Conservation (phyloP, 2,797 vertebrate genomes). For the Ctenosaura bakeri region DNA sequence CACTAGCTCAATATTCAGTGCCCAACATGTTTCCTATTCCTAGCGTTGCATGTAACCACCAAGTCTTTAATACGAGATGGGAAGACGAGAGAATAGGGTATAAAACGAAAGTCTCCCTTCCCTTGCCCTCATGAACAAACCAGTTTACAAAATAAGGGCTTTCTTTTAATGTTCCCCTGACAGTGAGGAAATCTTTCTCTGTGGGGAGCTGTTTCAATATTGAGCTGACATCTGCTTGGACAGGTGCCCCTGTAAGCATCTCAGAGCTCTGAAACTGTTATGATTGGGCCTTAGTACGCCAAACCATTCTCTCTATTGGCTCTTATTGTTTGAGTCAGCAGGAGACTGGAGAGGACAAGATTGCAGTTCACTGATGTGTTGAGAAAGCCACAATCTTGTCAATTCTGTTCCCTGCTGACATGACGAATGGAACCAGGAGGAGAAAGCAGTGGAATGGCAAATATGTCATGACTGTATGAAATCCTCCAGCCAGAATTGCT, state of each 20-base stretch:
- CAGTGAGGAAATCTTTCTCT: slow-evolving; percentile 35
- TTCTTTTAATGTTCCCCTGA: slow-evolving; percentile 43
- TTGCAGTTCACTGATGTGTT: slow-evolving; percentile 55
- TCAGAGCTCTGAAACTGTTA: slow-evolving; percentile 55
- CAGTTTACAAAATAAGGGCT: slow-evolving; percentile 21
- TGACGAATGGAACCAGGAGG: slow-evolving; percentile 58
- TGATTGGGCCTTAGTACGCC: slow-evolving; percentile 36
- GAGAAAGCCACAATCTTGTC: slow-evolving; percentile 53
- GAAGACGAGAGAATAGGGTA: slow-evolving; percentile 3
- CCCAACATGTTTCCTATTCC: too few relatives aligned
- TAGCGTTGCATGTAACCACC: neutral
- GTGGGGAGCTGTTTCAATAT: slow-evolving; percentile 9
- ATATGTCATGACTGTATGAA: slow-evolving; percentile 50
- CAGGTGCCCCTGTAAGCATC: slow-evolving; percentile 21
- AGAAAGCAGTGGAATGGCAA: slow-evolving; percentile 53
- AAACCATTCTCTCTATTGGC: slow-evolving; percentile 46
- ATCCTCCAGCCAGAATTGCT: slow-evolving; percentile 18
- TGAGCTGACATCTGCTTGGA: slow-evolving; percentile 42
- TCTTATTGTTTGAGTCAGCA: slow-evolving; percentile 60
- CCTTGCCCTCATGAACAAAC: slow-evolving; percentile 7
- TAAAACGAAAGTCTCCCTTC: neutral
- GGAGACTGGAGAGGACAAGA: slow-evolving; percentile 60
- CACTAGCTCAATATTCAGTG: neutral
- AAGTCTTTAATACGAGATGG: neutral
- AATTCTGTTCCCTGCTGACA: slow-evolving; percentile 58